Percentiles rank a stretch among this genome's conserved stretches.
These are phyloP conservation scores for Amphiprion ocellaris DNA, from an alignment of 2,113 vertebrate genomes.

Conservation along the genomic window DNA sequence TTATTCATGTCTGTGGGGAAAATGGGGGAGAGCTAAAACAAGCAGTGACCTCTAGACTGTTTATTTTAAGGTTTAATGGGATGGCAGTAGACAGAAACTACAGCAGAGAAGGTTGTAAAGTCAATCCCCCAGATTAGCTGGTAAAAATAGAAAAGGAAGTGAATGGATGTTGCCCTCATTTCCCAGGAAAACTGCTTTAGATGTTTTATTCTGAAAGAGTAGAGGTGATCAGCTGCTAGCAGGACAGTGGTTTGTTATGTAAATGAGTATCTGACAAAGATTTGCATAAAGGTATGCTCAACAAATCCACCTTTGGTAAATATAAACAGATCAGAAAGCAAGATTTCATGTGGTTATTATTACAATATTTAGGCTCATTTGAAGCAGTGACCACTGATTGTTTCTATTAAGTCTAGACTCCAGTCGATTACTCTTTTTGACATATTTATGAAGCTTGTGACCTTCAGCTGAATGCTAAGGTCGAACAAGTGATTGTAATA, in stretches of 20 bases:
- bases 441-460: slow-evolving; percentile 38
- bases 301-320: neutral
- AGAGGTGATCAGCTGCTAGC: neutral
- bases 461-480: slow-evolving; percentile 23
- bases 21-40: slow-evolving; percentile 23
- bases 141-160: slow-evolving; percentile 50
- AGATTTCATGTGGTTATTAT: neutral
- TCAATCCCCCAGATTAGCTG: slow-evolving; percentile 32
- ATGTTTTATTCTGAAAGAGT: slow-evolving; percentile 26
- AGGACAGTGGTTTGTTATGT: neutral
- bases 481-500: slow-evolving; percentile 34
- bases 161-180: slow-evolving; percentile 31
- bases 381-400: slow-evolving; percentile 3
- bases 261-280: slow-evolving; percentile 1
- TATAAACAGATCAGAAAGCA: neutral
- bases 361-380: neutral
- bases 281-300: neutral
- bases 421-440: slow-evolving; percentile 33
- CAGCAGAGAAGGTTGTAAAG: slow-evolving; percentile 31
- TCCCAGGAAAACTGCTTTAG: neutral
- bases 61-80: slow-evolving; percentile 53
- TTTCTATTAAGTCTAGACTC: slow-evolving; percentile 1
- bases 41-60: slow-evolving; percentile 40
- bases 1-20: slow-evolving; percentile 6
- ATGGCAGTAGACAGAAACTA: neutral